Conservation (phyloP, 2,113 vertebrate genomes). For the Lucifuga dentata region DNA sequence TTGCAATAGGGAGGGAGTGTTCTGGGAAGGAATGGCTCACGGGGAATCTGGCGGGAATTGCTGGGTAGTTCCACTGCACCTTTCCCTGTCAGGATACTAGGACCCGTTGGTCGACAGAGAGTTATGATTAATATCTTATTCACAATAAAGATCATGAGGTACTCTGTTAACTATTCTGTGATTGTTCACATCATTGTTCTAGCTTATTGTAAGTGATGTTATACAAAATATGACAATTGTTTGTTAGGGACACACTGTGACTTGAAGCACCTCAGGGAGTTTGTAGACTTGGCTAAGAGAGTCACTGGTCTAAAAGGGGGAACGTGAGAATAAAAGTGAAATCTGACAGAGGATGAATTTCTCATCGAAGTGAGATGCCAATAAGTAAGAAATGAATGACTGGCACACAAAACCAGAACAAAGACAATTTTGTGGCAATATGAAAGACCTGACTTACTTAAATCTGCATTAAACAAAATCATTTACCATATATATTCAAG, state of each 20-base stretch:
- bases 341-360: constrained; percentile 6
- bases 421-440: constrained; percentile 26
- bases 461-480: too few relatives aligned
- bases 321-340: not conserved
- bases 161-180: constrained; percentile 24
- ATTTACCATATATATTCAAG: too few relatives aligned
- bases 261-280: constrained; percentile 30
- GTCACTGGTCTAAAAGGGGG: constrained; percentile 23
- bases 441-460: too few relatives aligned
- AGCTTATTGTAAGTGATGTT: constrained; percentile 42
- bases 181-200: constrained; percentile 66
- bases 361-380: constrained; percentile 27
- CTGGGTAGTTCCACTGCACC: constrained; percentile 14
- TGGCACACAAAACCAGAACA: constrained; percentile 18
- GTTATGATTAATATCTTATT: constrained; percentile 45
- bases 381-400: constrained; percentile 18
- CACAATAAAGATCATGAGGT: constrained; percentile 44
- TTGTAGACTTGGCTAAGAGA: constrained; percentile 1
- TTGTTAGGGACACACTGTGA: constrained; percentile 7
- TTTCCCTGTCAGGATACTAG: not conserved
- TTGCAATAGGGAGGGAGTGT: constrained; percentile 42
- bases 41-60: constrained; percentile 57
- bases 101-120: constrained; percentile 28
- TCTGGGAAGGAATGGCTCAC: constrained; percentile 65
- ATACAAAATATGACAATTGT: constrained; percentile 23